Evolutionary conservation across 2,113 vertebrate species (phyloP).

Genomic region (Vulpes ferrilata): DNA sequence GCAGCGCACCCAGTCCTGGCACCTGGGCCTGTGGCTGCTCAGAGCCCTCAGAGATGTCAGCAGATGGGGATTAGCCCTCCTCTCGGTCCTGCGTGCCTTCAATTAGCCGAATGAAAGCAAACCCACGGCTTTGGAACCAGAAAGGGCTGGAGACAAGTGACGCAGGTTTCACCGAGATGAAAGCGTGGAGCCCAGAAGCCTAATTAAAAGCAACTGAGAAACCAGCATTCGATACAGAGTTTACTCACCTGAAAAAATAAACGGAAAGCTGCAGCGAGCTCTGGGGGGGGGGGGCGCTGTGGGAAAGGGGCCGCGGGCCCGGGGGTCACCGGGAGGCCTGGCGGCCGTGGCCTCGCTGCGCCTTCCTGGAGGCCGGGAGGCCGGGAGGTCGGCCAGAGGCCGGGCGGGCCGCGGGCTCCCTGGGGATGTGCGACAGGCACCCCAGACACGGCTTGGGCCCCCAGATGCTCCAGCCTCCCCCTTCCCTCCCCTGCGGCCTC

Average conservation of each 20-base stretch:
- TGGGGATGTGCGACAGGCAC: no score
- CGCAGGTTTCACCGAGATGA: conserved; percentile 90
- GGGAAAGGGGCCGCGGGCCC: conserved; percentile 88
- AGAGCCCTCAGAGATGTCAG: conserved; percentile 86
- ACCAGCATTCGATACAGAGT: conserved; percentile 92
- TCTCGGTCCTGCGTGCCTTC: conserved; percentile 91
- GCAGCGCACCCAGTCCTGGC: no score
- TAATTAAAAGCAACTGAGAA: conserved; percentile 97
- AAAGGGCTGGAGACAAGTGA: conserved; percentile 91
- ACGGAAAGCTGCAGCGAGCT: conserved; percentile 88
- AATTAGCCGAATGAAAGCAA: conserved; percentile 92
- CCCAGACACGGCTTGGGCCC: no score
- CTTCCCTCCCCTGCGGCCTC: no score
- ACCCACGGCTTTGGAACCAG: conserved; percentile 88
- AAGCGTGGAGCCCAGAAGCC: conserved; percentile 94
- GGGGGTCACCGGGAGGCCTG: conserved; percentile 90
- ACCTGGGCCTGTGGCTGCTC: conserved; percentile 29
- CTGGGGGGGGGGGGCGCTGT: conserved; percentile 85
- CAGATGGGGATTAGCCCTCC: conserved; percentile 88
- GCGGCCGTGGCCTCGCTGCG: conserved; percentile 85
- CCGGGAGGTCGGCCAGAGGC: conserved; percentile 86
- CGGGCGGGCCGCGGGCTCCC: no score
- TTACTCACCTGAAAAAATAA: conserved; percentile 99
- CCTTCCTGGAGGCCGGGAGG: conserved; percentile 85
- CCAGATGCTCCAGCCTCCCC: no score